phyloP scores from a whole-genome alignment of 2,113 vertebrate species.

The Phoxinus phoxinus region DNA sequence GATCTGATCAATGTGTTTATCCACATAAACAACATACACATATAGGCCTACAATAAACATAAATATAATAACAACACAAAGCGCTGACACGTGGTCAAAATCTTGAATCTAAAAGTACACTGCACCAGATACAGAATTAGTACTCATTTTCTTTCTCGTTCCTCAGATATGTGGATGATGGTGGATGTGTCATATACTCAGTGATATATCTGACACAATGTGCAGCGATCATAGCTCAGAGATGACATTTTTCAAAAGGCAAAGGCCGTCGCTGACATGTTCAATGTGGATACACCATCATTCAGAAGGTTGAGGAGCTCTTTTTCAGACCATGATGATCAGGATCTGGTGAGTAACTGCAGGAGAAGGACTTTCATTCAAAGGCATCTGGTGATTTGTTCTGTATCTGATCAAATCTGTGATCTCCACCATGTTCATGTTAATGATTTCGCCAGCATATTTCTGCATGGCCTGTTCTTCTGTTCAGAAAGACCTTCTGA shows the following conservation, averaged over 20 bases:
- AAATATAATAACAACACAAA: background rate
- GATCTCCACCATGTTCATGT: constrained; percentile 1
- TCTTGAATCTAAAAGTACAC: background rate
- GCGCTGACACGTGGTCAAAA: background rate
- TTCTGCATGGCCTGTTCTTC: background rate
- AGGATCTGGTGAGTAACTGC: constrained; percentile 11
- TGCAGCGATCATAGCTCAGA: background rate
- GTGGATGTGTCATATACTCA: background rate
- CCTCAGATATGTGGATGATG: background rate
- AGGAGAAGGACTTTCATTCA: background rate
- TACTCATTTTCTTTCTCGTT: background rate
- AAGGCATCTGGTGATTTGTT: background rate
- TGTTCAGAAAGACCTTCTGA: background rate
- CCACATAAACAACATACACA: background rate
- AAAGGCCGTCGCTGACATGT: background rate
- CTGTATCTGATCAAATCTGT: background rate
- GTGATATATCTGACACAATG: constrained; percentile 8
- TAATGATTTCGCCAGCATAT: background rate
- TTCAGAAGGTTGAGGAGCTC: background rate
- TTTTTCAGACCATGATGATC: constrained; percentile 2
- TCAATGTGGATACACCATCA: constrained; percentile 13
- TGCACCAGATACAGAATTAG: background rate
- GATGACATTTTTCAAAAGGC: background rate
- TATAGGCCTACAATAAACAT: background rate
- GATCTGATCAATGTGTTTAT: background rate